A percentile compares a stretch with the other conserved stretches of the same genome.
Conservation (phyloP, 2,113 vertebrate genomes). For the Calonectris borealis region DNA sequence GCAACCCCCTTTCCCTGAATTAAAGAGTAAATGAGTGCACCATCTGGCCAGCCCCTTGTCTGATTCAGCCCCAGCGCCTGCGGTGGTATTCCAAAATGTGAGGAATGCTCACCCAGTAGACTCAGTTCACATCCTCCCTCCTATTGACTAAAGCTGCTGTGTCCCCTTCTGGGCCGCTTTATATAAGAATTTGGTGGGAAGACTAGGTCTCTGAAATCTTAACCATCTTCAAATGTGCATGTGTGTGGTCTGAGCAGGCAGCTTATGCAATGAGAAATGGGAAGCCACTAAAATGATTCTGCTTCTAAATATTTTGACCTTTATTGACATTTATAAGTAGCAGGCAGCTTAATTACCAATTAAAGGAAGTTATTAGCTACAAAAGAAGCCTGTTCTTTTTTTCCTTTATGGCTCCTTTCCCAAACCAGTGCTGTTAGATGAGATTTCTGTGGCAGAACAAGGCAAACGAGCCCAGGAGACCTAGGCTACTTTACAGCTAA, state of each 20-base stretch:
- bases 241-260: slow-evolving; percentile 59
- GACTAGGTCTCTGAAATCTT: slow-evolving; percentile 45
- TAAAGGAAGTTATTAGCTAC: slow-evolving; percentile 69
- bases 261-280: slow-evolving; percentile 59
- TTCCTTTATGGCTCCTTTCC: slow-evolving; percentile 54
- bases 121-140: slow-evolving; percentile 45
- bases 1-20: neutral
- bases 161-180: slow-evolving; percentile 42
- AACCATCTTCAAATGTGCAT: slow-evolving; percentile 44
- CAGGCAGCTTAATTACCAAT: slow-evolving; percentile 69
- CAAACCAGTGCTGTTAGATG: slow-evolving; percentile 16
- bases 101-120: slow-evolving; percentile 60
- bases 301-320: slow-evolving; percentile 71
- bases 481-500: neutral
- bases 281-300: slow-evolving; percentile 66
- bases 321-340: slow-evolving; percentile 72
- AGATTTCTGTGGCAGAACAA: slow-evolving; percentile 31
- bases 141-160: slow-evolving; percentile 47
- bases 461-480: slow-evolving; percentile 10
- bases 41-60: slow-evolving; percentile 29
- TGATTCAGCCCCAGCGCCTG: slow-evolving; percentile 21
- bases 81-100: slow-evolving; percentile 29
- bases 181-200: slow-evolving; percentile 44
- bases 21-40: neutral
- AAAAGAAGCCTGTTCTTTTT: slow-evolving; percentile 62